These are phyloP conservation scores for Altica lythri DNA, from an alignment of 2,888 invertebrate genomes.

Conservation along the genomic window DNA sequence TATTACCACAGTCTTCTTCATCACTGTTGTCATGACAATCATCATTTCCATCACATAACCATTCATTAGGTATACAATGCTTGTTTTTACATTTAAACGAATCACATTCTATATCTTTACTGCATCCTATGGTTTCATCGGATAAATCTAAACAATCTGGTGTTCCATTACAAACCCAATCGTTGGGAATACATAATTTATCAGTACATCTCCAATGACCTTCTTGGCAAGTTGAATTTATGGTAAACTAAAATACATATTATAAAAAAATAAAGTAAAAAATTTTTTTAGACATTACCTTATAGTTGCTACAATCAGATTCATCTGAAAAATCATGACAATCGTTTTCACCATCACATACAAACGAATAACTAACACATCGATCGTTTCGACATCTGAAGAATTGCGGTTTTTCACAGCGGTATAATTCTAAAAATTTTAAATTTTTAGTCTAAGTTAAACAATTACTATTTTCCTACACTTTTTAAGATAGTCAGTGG, in stretches of 20 bases:
- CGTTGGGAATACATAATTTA: constrained; percentile 47
- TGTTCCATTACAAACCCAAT: constrained; percentile 55
- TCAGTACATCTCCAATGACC: constrained; percentile 52
- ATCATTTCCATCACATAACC: constrained; percentile 62
- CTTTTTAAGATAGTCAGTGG: no score
- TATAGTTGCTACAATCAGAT: constrained; percentile 46
- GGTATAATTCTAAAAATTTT: constrained; percentile 45
- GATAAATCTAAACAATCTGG: constrained; percentile 54
- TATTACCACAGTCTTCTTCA: constrained; percentile 62
- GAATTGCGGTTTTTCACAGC: constrained; percentile 48
- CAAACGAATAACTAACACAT: constrained; percentile 51
- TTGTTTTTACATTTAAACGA: constrained; percentile 67
- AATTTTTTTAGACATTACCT: constrained; percentile 35
- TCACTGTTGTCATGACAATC: constrained; percentile 66
- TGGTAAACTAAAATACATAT: background rate
- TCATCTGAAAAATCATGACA: constrained; percentile 58
- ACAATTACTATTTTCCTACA: no score
- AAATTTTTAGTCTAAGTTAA: no score
- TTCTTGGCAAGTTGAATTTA: constrained; percentile 44
- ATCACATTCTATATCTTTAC: constrained; percentile 58
- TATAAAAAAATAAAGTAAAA: background rate
- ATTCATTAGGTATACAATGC: constrained; percentile 60
- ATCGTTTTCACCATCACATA: constrained; percentile 55
- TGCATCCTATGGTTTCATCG: constrained; percentile 57
- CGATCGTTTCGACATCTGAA: constrained; percentile 52